Evolutionary conservation across 2,797 vertebrate genomes (phyloP).

Genomic region (Acrocephalus scirpaceus): DNA sequence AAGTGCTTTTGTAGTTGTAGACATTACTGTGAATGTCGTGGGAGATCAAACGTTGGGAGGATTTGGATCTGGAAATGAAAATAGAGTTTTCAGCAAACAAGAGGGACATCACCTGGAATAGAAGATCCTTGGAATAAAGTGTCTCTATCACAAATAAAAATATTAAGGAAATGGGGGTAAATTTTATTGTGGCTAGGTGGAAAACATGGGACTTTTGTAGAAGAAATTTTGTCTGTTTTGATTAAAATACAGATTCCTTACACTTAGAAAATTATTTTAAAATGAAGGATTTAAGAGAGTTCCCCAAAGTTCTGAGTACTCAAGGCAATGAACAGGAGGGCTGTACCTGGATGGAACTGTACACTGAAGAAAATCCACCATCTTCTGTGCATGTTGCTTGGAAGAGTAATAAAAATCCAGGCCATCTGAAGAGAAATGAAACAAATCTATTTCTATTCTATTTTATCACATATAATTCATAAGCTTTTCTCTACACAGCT

Average conservation of each 20-base stretch:
- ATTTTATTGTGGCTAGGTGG: not conserved
- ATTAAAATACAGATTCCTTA: not conserved
- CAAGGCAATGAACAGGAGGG: not conserved
- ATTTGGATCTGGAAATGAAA: constrained; percentile 83
- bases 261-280: not conserved
- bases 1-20: constrained; percentile 98
- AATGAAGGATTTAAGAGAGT: not conserved
- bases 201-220: fast-evolving
- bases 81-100: not conserved
- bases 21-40: constrained; percentile 95
- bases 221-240: not conserved
- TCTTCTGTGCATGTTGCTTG: constrained; percentile 96
- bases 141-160: not conserved
- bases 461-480: not conserved
- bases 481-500: not conserved
- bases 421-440: constrained; percentile 82
- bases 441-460: not conserved
- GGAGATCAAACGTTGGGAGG: constrained; percentile 94
- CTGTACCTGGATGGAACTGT: constrained; percentile 92
- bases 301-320: not conserved
- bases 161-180: not conserved
- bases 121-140: not conserved
- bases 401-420: constrained; percentile 95
- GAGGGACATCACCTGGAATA: not conserved
- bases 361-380: constrained; percentile 96